Conservation (phyloP, 2,797 vertebrate genomes). For the Myotis myotis region DNA sequence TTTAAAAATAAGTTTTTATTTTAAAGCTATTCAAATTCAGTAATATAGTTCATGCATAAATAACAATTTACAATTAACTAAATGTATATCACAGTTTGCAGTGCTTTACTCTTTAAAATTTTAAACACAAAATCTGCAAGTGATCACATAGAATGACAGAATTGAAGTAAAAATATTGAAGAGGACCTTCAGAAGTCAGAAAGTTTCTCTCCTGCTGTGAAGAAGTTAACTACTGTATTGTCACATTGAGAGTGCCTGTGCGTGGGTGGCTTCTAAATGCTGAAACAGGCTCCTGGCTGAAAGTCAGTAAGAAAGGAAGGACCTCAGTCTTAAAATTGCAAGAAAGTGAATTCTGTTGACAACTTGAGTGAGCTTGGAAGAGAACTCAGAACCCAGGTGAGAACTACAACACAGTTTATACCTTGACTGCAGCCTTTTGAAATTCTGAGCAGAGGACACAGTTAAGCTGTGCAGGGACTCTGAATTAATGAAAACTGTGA, state of each 20-base stretch:
- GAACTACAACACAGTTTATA: neutral
- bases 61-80: neutral
- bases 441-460: neutral
- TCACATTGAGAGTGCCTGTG: neutral
- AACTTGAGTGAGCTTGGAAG: neutral
- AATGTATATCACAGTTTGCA: neutral
- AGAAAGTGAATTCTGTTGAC: neutral
- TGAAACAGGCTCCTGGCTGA: neutral
- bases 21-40: constrained; percentile 29
- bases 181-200: neutral
- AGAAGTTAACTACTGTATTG: neutral
- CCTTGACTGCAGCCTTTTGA: neutral
- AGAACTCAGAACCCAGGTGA: neutral
- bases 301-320: neutral
- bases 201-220: neutral
- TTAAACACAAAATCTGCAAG: neutral
- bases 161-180: neutral
- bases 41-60: neutral
- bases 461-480: neutral
- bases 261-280: neutral
- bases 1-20: neutral
- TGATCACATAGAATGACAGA: neutral
- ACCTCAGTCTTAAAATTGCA: neutral
- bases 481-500: neutral
- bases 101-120: neutral